Evolutionary conservation across 2,113 vertebrate genomes (phyloP), one percentile per base, ranked within the genome.

Genomic region (Malurus cyaneus): DNA sequence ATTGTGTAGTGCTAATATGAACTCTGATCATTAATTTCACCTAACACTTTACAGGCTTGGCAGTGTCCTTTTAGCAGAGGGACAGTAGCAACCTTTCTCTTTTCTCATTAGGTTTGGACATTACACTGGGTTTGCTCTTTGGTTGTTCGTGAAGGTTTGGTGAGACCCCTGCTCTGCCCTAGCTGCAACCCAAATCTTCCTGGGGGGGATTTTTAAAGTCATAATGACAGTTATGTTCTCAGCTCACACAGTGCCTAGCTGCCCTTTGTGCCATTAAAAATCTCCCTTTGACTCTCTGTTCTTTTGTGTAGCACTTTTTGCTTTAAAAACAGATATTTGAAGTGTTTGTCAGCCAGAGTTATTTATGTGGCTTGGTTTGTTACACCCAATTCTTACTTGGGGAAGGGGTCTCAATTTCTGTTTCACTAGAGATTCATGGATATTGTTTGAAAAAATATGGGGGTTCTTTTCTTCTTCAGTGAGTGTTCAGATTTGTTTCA

Each of bases 191-290:
- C 60, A 94, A 20, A 80, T 60, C 77, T 83, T 83, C 32, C 61
- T 21, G 62, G 84, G 95, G 95, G 96, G 86, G 88, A 91, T 92
- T 96, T 92, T 91, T 93, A 92, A 97, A 91, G 91, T 95, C 94
- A 88, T 93, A 70, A 94, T 96, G 92, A 88, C 91, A 86, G 77
- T 94, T 94, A 93, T 5, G 89, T 93, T 89, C 86, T 95, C 59
- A 86, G 39, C 62, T 94, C 92, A 89, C 92, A 64, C 61, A 47
- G 96, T 94, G 91, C 91, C 94, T 95, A 95, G 89, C 89, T 96
- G 85, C 94, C 92, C 64, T 96, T 93, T 94, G 91, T 94, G 95
- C 91, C 94, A 87, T 95, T 96, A 94, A 94, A 96, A 97, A 95
- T 96, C 92, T 93, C 89, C 79, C 93, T 86, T 93, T 57, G 66